Evolutionary conservation across 2,797 vertebrate species (phyloP).

Genomic region (Anabacerthia variegaticeps): DNA sequence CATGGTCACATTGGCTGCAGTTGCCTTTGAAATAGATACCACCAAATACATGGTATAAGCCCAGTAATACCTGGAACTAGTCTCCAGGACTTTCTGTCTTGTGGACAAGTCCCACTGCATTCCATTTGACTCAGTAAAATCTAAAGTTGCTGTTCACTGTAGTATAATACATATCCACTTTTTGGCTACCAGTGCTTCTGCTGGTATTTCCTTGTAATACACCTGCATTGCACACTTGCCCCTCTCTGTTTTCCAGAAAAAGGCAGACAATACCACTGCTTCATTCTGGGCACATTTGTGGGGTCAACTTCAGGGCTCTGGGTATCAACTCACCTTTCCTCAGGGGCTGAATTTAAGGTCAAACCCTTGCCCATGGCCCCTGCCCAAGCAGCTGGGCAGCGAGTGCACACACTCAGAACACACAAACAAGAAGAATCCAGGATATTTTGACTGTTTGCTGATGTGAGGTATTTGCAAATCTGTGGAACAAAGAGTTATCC

Average conservation of each 20-base stretch:
- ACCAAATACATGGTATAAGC: neutral
- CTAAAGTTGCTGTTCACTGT: neutral
- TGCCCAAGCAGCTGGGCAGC: rapidly evolving
- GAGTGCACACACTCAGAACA: neutral
- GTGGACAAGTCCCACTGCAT: neutral
- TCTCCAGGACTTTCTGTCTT: neutral
- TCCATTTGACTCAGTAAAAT: neutral
- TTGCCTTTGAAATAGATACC: neutral
- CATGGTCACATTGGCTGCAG: neutral
- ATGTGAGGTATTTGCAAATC: neutral
- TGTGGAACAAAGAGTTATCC: neutral
- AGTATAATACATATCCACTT: neutral
- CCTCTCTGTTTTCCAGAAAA: neutral
- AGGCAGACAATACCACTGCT: neutral
- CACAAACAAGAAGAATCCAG: neutral
- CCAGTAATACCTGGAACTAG: neutral
- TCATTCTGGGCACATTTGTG: neutral
- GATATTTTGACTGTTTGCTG: neutral
- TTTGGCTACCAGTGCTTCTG: neutral
- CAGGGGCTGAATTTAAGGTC: neutral
- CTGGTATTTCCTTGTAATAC: neutral
- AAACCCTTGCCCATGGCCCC: neutral
- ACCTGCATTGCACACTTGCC: neutral
- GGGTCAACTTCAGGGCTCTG: rapidly evolving
- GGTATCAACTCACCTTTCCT: neutral